Percentiles rank a stretch among this genome's conserved stretches.
Conservation (phyloP, 1,140 invertebrate species). For the Pseudomyrmex cubaensis region DNA sequence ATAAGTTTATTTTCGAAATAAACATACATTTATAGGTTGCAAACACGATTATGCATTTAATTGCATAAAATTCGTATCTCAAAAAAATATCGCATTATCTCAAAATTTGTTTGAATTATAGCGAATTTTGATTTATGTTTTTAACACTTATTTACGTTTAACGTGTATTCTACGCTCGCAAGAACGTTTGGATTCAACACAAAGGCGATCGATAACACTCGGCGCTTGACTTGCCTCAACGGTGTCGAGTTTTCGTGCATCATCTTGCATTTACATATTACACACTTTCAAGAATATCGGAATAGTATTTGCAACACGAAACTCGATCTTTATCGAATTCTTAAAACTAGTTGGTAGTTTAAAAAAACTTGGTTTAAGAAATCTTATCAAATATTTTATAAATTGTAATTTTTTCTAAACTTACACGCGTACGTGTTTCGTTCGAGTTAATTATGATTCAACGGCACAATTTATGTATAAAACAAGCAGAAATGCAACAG, state of each 20-base stretch:
- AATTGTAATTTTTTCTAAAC: neutral
- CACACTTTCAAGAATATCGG: neutral
- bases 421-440: neutral
- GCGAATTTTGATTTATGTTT: neutral
- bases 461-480: neutral
- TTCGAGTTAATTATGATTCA: neutral
- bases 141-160: neutral
- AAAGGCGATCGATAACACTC: constrained; percentile 16
- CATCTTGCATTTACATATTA: constrained; percentile 10
- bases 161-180: constrained; percentile 5
- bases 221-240: neutral
- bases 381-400: neutral
- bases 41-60: neutral
- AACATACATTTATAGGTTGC: too few relatives aligned
- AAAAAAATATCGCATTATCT: constrained; percentile 21
- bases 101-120: constrained; percentile 36
- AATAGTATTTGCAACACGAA: neutral
- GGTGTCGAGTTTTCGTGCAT: constrained; percentile 22
- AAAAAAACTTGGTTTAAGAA: neutral
- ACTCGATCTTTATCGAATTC: neutral
- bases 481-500: neutral
- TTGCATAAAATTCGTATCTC: constrained; percentile 33
- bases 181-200: constrained; percentile 22
- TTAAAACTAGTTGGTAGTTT: neutral
- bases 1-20: too few relatives aligned